Base-by-base conservation (phyloP, 2,113 vertebrate genomes). In the Kryptolebias marmoratus region DNA sequence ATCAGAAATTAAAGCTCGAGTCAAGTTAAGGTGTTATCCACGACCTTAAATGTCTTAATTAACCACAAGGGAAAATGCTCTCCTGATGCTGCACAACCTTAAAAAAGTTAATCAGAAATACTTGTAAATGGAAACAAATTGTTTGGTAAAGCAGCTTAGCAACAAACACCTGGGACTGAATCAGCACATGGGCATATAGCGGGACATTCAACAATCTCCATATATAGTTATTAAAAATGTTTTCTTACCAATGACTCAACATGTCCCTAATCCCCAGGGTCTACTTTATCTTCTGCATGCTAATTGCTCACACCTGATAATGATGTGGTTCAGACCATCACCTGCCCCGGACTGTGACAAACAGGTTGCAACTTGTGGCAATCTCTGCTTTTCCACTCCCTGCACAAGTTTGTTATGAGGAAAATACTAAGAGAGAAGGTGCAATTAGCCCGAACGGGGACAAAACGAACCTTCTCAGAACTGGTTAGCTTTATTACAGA, bases 1-100 rank as follows among this genome's bases (percentile, higher is more conserved):
- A 93, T 92, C 80, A 83, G 71, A 85, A 88, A 93, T 94, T 92
- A 93, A 88, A 79, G 62, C 71, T 75, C 1, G 67, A 84, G 83
- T 88, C 77, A 90, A 83, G 82, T 78, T 91, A 86, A 91, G 87
- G 83, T 87, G 83, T 85, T 84, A 89, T 86, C 73, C 55, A 31
- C 44, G 64, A 77, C 71, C 62, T 71, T 76, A 80, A 89, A 85
- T 62, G 60, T 59, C 79, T 59, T 85, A 87, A 86, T 88, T 74
- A 78, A 75, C 56, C 86, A 69, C 59, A 0, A 18, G 89, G 79
- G 87, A 77, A 71, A 68, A 78, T 56, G 39, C 81, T 77, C 73
- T 79, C 79, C 62, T 77, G 65, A 45, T 39, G 32, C 74, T 47
- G 55, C 68, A 32, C 57, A 87, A 84, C 80, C 62, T 9, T 42